Percentiles rank a stretch among this genome's conserved stretches.
These are phyloP conservation scores for Thereuonema tuberculata DNA, from an alignment of 1,140 invertebrate species.

Conservation along the genomic window DNA sequence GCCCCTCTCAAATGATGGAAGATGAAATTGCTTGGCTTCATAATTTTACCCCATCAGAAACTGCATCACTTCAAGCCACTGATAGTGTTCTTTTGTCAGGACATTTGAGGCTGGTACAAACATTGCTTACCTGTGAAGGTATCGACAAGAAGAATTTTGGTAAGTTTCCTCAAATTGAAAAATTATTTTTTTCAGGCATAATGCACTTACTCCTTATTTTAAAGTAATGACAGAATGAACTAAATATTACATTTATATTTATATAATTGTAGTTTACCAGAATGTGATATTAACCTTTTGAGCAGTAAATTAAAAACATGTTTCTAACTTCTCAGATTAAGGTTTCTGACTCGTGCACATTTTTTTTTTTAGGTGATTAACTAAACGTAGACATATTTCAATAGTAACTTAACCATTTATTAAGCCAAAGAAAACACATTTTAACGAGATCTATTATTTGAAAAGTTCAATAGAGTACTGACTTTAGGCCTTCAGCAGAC, in stretches of 20 bases:
- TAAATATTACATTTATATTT: too few species aligned
- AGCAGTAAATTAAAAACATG: too few species aligned
- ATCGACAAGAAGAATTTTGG: conserved; percentile 30
- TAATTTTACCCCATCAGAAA: conserved; percentile 33
- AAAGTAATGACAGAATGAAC: too few species aligned
- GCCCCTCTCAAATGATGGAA: conserved; percentile 34
- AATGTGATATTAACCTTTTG: too few species aligned
- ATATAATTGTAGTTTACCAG: too few species aligned
- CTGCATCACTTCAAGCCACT: conserved; percentile 20
- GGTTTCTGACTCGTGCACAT: too few species aligned
- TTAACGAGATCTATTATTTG: neutral
- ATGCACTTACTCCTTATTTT: too few species aligned
- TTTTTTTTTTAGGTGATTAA: too few species aligned
- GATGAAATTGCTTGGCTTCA: conserved; percentile 39
- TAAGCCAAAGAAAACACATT: conserved; percentile 11
- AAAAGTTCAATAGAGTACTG: conserved; percentile 1
- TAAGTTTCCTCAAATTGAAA: conserved; percentile 15
- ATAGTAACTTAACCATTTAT: too few species aligned
- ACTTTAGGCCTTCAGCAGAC: too few species aligned
- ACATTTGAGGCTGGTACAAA: conserved; percentile 35
- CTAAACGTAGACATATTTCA: too few species aligned
- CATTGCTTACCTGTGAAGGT: conserved; percentile 37
- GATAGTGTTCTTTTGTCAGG: conserved; percentile 37
- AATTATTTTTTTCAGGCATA: neutral
- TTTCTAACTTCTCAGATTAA: too few species aligned